These are phyloP conservation scores for Pachyramphus minor DNA, from an alignment of 2,113 vertebrate genomes.

Conservation along the genomic window DNA sequence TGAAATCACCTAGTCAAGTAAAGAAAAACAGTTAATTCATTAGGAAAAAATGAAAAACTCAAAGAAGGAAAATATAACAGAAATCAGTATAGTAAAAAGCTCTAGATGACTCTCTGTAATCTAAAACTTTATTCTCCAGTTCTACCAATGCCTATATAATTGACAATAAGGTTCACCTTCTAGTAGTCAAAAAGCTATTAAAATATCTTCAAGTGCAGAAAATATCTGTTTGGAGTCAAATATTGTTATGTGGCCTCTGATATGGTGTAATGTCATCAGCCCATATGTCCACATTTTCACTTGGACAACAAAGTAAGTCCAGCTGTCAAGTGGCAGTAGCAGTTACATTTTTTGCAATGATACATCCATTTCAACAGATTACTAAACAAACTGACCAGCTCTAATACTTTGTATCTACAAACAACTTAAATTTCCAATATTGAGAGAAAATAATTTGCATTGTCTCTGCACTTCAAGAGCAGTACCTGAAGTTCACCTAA, in stretches of 20 bases:
- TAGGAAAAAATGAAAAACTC: not conserved
- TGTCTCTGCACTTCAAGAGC: not conserved
- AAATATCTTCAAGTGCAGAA: not conserved
- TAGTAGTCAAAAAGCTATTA: not conserved
- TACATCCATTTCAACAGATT: not conserved
- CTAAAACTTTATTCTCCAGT: not conserved
- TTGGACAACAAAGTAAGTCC: not conserved
- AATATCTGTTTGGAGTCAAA: not conserved
- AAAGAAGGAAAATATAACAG: not conserved
- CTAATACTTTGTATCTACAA: not conserved
- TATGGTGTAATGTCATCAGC: not conserved
- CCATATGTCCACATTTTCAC: not conserved
- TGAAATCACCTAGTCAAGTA: conserved; percentile 85
- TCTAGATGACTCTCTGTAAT: not conserved
- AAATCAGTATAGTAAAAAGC: not conserved
- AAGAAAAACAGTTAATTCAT: not conserved
- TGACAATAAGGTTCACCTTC: not conserved
- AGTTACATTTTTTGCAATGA: not conserved
- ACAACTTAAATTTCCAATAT: not conserved
- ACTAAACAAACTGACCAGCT: not conserved
- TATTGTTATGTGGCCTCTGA: not conserved
- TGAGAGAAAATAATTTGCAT: not conserved
- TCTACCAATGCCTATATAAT: not conserved
- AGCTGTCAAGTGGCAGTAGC: not conserved
- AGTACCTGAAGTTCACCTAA: not conserved